Percentiles rank a stretch among this genome's conserved stretches.
Conservation (phyloP, 2,888 invertebrate species). For the Meta bourneti region DNA sequence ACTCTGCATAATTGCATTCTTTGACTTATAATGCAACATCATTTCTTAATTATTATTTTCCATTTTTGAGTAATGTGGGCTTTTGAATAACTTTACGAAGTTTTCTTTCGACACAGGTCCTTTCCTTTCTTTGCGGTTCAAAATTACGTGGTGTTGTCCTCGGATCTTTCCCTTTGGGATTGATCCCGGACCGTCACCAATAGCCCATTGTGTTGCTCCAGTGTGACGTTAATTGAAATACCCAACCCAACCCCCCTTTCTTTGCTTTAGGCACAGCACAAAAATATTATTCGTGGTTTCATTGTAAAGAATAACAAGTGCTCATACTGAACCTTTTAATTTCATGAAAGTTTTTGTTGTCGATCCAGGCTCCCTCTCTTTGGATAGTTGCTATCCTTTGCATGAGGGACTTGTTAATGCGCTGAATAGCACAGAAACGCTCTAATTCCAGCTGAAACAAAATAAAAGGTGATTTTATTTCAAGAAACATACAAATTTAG, state of each 20-base stretch:
- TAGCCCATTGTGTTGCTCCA: too few relatives aligned
- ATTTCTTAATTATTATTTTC: too few relatives aligned
- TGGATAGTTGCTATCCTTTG: slow-evolving; percentile 47
- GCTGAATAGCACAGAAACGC: slow-evolving; percentile 47
- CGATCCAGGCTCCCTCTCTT: slow-evolving; percentile 48
- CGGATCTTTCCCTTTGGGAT: too few relatives aligned
- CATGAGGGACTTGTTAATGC: slow-evolving; percentile 32
- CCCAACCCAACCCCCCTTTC: too few relatives aligned
- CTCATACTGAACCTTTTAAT: slow-evolving; percentile 41
- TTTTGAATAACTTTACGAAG: neutral
- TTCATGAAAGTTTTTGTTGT: slow-evolving; percentile 51
- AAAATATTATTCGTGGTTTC: neutral
- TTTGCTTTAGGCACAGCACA: neutral
- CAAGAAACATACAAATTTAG: too few relatives aligned
- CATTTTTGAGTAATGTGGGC: too few relatives aligned
- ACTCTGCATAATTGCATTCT: too few relatives aligned
- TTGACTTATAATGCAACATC: too few relatives aligned
- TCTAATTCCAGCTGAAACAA: slow-evolving; percentile 51
- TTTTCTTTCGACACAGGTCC: neutral
- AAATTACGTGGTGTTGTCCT: too few relatives aligned
- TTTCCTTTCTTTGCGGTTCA: neutral
- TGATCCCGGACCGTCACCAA: too few relatives aligned
- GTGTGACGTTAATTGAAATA: too few relatives aligned
- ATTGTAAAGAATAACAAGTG: neutral
- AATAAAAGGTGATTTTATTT: neutral